Evolutionary conservation across 2,888 invertebrate genomes (phyloP), one percentile per base, ranked within the genome.

Genomic region (Dryobota labecula): DNA sequence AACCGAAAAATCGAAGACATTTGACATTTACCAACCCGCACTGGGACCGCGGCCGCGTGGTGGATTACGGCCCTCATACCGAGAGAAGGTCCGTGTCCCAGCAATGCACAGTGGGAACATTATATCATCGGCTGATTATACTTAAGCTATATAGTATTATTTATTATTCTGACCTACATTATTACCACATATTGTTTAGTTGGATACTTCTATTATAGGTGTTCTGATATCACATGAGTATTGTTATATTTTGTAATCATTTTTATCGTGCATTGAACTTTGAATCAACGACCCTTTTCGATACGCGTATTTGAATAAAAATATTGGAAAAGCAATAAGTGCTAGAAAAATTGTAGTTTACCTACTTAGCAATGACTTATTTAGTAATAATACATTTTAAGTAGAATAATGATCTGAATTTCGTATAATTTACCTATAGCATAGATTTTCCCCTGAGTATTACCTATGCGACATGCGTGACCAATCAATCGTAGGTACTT

Each of bases 261-360:
- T 73, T 73, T 81, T 79, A 85, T 84, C 84, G 81, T 71, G 18
- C 81, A 75, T 18, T 81, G 78, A 75, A 78, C 76, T 75, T 68
- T 73, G 41, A 53, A 66, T 63, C 69, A 56, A 63, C 36, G 53
- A 61, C 72, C 76, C 62, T 73, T 62, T 62, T 71, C 45, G 54
- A 65, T 72, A 65, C 45, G 47, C 36, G 27, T 70, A 63, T 70
- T 66, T 58, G 41, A 73, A 78, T 72, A 61, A 64, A 56, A 61
- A 24, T 54, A 78, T 78, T 63, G 72, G 43, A 63, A 70, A 60
- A 41, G 24, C 15, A 43, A 8, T 27, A 13, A 33, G n/a, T 60
- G 24, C 20, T 33, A 13, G 43, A 15, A 36, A 24, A 51, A 51
- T 27, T 27, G 2, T 27, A 51, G 15, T 51, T 51, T 27, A 51